A percentile compares a stretch with the other conserved stretches of the same genome.
Evolutionary conservation across 2,797 vertebrate genomes (phyloP).

Genomic region (Cheirogaleus major): DNA sequence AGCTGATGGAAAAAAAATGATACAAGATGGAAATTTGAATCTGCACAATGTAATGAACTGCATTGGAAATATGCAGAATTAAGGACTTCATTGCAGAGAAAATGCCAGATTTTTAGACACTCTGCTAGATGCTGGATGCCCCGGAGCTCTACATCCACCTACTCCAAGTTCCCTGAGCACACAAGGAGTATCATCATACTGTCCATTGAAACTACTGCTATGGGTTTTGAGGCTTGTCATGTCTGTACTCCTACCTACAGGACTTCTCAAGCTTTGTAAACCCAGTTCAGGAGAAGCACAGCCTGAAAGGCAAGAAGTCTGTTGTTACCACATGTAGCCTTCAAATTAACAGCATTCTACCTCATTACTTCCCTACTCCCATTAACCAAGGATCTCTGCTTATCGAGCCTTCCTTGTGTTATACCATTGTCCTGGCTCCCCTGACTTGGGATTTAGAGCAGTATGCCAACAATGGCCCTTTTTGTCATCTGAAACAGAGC

Average conservation of each 20-base stretch:
- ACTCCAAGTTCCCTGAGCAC: constrained; percentile 91
- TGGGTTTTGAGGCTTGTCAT: constrained; percentile 92
- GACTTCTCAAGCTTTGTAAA: constrained; percentile 96
- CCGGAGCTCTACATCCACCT: constrained; percentile 87
- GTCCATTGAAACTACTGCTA: constrained; percentile 91
- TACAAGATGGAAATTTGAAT: neutral
- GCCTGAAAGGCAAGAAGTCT: constrained; percentile 91
- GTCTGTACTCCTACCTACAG: constrained; percentile 91
- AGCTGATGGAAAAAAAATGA: neutral
- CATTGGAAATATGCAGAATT: constrained; percentile 87
- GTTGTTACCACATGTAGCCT: constrained; percentile 91
- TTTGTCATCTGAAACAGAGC: constrained; percentile 89
- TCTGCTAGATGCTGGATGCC: constrained; percentile 95
- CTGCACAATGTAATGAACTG: neutral
- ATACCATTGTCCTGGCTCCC: constrained; percentile 83
- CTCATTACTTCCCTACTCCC: constrained; percentile 91
- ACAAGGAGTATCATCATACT: constrained; percentile 90
- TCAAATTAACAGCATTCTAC: constrained; percentile 91
- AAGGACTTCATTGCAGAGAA: constrained; percentile 93
- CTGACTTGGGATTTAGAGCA: constrained; percentile 91
- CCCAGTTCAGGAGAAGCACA: constrained; percentile 85
- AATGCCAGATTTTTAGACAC: constrained; percentile 94
- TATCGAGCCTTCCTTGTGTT: constrained; percentile 86
- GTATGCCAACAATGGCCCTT: constrained; percentile 92
- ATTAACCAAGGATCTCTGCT: constrained; percentile 91